Percentiles rank a stretch among this genome's conserved stretches.
These are phyloP conservation scores for Petromus typicus DNA, from an alignment of 2,113 vertebrate species.

Conservation along the genomic window DNA sequence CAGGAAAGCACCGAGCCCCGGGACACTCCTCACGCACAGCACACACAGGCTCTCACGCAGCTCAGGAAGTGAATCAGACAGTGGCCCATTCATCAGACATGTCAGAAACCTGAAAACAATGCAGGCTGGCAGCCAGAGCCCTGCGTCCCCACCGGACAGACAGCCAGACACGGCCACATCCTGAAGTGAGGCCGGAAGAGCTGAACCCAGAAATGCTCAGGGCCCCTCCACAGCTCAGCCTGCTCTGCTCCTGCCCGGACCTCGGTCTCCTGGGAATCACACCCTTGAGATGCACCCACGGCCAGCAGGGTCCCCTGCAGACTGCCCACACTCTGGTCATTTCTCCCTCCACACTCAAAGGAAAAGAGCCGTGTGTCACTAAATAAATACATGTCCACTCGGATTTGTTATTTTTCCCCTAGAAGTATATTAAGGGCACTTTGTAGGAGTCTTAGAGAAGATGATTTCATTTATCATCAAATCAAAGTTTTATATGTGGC, in stretches of 20 bases:
- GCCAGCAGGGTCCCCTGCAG: too few species aligned
- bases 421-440: background rate
- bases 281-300: background rate
- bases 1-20: background rate
- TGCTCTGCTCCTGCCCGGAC: background rate
- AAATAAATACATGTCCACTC: background rate
- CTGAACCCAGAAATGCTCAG: background rate
- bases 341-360: slow-evolving; percentile 7
- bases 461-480: slow-evolving; percentile 16
- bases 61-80: slow-evolving; percentile 61
- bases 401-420: background rate
- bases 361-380: background rate
- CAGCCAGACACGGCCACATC: background rate
- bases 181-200: background rate
- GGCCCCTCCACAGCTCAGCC: too few species aligned
- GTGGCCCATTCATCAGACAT: slow-evolving; percentile 51
- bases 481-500: background rate
- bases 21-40: background rate
- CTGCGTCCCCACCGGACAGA: background rate
- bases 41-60: background rate
- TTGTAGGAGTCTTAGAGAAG: slow-evolving; percentile 20
- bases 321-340: background rate
- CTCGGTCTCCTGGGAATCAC: background rate
- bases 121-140: background rate
- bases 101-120: slow-evolving; percentile 36